phyloP scores from a whole-genome alignment of 2,113 vertebrate genomes.

The Setophaga kirtlandii region DNA sequence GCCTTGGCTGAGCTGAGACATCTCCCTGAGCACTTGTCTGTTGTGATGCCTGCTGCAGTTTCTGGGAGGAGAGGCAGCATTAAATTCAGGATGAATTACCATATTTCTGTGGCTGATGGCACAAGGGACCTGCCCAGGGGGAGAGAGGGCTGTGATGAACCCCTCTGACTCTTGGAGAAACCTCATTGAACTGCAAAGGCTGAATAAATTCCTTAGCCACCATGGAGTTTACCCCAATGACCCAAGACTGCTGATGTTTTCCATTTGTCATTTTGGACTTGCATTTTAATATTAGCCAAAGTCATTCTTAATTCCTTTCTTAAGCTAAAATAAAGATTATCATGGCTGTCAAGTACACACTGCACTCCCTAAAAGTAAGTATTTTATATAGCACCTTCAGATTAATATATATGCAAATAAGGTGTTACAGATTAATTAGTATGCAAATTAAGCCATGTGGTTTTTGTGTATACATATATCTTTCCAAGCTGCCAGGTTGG shows the following conservation, averaged over 20 bases:
- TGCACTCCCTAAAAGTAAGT: not conserved
- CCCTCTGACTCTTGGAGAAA: not conserved
- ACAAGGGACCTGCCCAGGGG: not conserved
- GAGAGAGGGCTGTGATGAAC: not conserved
- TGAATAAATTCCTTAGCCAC: conserved; percentile 5
- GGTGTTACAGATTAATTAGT: conserved; percentile 19
- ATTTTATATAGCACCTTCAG: conserved; percentile 1
- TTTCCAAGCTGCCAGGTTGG: not conserved
- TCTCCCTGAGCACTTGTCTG: not conserved
- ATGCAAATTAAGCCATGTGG: conserved; percentile 20
- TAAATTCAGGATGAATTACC: not conserved
- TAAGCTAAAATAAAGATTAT: conserved; percentile 12
- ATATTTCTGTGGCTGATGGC: not conserved
- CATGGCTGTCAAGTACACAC: not conserved
- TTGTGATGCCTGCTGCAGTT: not conserved
- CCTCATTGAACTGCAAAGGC: not conserved
- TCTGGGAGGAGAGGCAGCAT: not conserved
- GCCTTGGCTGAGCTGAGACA: not conserved
- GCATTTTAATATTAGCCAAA: conserved; percentile 1
- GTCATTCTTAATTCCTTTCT: conserved; percentile 25
- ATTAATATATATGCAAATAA: conserved; percentile 49
- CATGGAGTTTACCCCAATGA: not conserved
- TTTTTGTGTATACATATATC: not conserved
- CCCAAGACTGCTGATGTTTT: not conserved
- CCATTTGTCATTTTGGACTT: conserved; percentile 22